Percentiles rank a stretch among this genome's conserved stretches.
Conservation (phyloP, 2,797 vertebrate species). For the Crax fasciolata region DNA sequence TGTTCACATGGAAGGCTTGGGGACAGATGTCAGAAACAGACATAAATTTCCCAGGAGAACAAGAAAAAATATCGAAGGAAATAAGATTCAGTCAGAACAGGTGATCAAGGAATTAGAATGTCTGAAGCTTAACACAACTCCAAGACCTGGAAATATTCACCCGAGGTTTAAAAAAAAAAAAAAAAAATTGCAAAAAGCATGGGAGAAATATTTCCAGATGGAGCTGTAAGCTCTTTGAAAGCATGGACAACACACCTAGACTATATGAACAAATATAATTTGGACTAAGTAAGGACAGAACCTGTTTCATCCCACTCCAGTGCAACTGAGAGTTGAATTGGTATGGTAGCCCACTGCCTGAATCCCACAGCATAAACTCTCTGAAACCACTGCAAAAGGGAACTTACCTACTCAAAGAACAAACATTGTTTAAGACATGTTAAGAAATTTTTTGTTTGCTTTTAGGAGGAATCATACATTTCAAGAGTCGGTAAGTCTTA, state of each 20-base stretch:
- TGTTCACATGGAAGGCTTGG: conserved; percentile 67
- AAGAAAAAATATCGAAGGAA: conserved; percentile 49
- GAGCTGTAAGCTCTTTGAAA: conserved; percentile 44
- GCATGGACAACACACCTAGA: conserved; percentile 24
- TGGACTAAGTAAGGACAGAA: conserved; percentile 44
- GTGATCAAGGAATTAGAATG: conserved; percentile 77
- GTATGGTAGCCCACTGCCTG: not conserved
- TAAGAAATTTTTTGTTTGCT: accelerated
- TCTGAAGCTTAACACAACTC: conserved; percentile 61
- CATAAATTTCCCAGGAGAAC: conserved; percentile 76
- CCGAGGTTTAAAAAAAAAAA: not conserved
- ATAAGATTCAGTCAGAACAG: conserved; percentile 58
- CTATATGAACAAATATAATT: conserved; percentile 41
- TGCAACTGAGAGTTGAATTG: conserved; percentile 36
- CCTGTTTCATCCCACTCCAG: conserved; percentile 16
- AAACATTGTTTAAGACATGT: not conserved
- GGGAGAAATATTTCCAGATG: conserved; percentile 46
- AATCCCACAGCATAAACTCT: not conserved
- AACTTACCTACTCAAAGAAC: not conserved
- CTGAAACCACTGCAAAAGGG: not conserved
- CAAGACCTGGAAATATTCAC: conserved; percentile 40
- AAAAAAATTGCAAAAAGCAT: conserved; percentile 35
- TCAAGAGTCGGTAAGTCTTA: not conserved
- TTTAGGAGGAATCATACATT: not conserved
- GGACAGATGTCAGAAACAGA: conserved; percentile 79